Base-by-base conservation (phyloP, 2,797 vertebrate species). In the Borostomias antarcticus region DNA sequence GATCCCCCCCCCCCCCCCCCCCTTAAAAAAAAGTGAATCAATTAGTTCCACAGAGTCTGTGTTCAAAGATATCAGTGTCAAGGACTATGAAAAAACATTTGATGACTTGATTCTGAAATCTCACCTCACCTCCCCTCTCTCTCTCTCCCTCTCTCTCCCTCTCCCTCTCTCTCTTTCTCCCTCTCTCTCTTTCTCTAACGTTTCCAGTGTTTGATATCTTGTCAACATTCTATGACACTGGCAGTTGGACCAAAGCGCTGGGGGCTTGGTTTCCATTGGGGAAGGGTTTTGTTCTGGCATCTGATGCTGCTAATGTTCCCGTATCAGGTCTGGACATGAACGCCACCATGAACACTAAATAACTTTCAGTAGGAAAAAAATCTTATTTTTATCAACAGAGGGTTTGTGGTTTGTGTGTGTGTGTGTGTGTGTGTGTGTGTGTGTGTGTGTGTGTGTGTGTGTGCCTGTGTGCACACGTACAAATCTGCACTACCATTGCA, bases 201-300 rank as follows among this genome's bases (percentile, higher is more conserved):
- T 70, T 32, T 13, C n/a, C 84, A 98, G 96, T 96, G 48, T 95
- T 96, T 58, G 96, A 97, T 76, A 89, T 96, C 80, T 79, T 98
- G 52, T 75, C 88, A 68, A 89, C 86, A 0, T 95, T 92, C 77
- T 88, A 81, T 1, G 88, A 91, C 54, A 95, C 93, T 0, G 86
- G 70, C 56, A 95, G 91, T 79, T 98, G 96, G 96, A 89, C 86
- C 0, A 83, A 86, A 71, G 94, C 96, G 0, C 68, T 98, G 79
- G 90, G 83, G 76, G 73, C 79, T 3, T 95, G 95, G 35, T 93
- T 98, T 69, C 94, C 95, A 13, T 66, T 30, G 37, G 93, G 94
- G 68, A 98, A 97, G 78, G 96, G 96, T 70, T 98, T 91, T 0
- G 15, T 90, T 0, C 70, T 91, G 1, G 56, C 75, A 13, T 63